Percentiles rank a stretch among this genome's conserved stretches.
These are phyloP conservation scores for Caenorhabditis becei DNA, from an alignment of 2,888 invertebrate species.

Conservation along the genomic window DNA sequence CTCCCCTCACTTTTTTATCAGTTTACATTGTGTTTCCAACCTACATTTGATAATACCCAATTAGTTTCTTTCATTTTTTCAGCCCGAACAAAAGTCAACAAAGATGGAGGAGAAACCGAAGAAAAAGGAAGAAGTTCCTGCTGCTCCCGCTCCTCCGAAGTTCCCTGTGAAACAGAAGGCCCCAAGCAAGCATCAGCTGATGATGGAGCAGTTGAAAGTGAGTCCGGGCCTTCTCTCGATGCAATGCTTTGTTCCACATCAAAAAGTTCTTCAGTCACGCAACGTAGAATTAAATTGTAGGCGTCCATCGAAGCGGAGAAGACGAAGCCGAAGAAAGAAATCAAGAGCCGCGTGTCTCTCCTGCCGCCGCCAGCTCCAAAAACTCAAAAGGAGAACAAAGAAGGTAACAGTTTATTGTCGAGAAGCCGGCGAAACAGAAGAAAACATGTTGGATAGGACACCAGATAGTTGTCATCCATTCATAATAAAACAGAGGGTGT, in stretches of 20 bases:
- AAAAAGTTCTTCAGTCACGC: background rate
- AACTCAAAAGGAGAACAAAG: conserved; percentile 66
- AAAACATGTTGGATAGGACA: background rate
- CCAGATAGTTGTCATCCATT: conserved; percentile 36
- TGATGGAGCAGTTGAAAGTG: conserved; percentile 71
- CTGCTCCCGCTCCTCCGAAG: conserved; percentile 64
- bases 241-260: too few species aligned
- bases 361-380: conserved; percentile 65
- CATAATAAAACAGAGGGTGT: conserved; percentile 48
- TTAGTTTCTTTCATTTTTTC: conserved; percentile 23
- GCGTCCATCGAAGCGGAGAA: conserved; percentile 87
- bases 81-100: conserved; percentile 9
- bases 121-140: conserved; percentile 38
- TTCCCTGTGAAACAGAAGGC: conserved; percentile 74
- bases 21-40: conserved; percentile 15
- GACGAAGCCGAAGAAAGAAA: conserved; percentile 87
- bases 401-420: conserved; percentile 28
- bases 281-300: conserved; percentile 83
- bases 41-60: conserved; percentile 36
- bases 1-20: conserved; percentile 19
- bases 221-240: too few species aligned
- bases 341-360: conserved; percentile 84
- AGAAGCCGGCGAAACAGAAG: conserved; percentile 8
- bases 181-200: conserved; percentile 74
- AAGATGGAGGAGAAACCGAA: conserved; percentile 39